Conservation (phyloP, 64 coral and sea anemone genomes). For the Pocillopora verrucosa region DNA sequence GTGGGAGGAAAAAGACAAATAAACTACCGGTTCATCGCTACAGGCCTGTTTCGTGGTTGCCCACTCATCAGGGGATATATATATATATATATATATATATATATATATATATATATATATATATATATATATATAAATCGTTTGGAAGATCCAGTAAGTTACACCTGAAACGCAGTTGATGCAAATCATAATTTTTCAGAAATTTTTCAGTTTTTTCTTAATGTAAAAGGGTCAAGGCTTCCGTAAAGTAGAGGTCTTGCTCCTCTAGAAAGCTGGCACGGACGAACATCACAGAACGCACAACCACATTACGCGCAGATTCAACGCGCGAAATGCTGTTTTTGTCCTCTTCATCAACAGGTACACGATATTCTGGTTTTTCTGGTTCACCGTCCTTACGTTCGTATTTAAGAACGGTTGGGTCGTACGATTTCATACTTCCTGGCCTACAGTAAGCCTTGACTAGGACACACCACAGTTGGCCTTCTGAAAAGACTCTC, state of each 20-base stretch:
- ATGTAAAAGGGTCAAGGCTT: not conserved
- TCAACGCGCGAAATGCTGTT: constrained; percentile 27
- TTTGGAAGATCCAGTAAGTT: too few species aligned
- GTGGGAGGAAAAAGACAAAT: too few species aligned
- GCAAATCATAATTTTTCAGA: not conserved
- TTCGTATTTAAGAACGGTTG: not conserved
- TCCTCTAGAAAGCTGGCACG: constrained; percentile 31
- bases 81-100: too few species aligned
- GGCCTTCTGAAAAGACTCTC: not conserved
- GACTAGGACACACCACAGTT: constrained; percentile 49
- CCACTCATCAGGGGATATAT: too few species aligned
- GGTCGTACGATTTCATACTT: constrained; percentile 10
- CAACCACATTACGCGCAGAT: constrained; percentile 31
- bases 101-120: too few species aligned
- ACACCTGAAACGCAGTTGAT: too few species aligned
- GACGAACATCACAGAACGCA: constrained; percentile 46
- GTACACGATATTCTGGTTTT: constrained; percentile 38
- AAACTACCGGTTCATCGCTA: too few species aligned
- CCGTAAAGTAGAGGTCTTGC: not conserved
- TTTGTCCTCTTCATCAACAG: constrained; percentile 1
- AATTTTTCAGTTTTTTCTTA: not conserved
- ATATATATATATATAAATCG: too few species aligned
- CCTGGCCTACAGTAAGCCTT: constrained; percentile 22
- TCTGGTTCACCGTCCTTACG: constrained; percentile 31
- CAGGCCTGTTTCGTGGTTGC: too few species aligned